These are phyloP conservation scores for Brachyistius frenatus DNA, from an alignment of 2,113 vertebrate genomes.

Conservation along the genomic window DNA sequence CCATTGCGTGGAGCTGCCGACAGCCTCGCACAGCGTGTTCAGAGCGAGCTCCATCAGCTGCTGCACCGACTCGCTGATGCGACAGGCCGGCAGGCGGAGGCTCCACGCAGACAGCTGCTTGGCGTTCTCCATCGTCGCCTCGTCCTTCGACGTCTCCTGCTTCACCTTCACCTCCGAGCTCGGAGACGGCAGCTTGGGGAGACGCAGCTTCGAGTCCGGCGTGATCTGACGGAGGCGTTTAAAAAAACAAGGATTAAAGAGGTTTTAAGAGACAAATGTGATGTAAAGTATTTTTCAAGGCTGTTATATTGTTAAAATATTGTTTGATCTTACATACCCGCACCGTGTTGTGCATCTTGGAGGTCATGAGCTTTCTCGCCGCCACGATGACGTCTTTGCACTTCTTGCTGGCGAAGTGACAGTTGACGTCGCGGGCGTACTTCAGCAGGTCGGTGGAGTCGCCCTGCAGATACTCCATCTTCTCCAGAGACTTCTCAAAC, in stretches of 20 bases:
- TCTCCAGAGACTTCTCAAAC: slow-evolving; percentile 91
- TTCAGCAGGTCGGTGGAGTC: slow-evolving; percentile 91
- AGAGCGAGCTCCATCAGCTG: slow-evolving; percentile 93
- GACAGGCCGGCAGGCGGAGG: slow-evolving; percentile 89
- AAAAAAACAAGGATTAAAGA: neutral
- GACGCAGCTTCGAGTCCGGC: slow-evolving; percentile 82
- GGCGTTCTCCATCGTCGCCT: slow-evolving; percentile 78
- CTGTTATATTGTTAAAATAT: no score
- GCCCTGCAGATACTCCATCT: slow-evolving; percentile 88
- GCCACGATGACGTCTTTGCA: slow-evolving; percentile 95
- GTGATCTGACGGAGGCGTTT: slow-evolving; percentile 83
- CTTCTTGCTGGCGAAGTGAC: slow-evolving; percentile 97
- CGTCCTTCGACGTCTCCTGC: slow-evolving; percentile 49
- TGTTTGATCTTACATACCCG: slow-evolving; percentile 82
- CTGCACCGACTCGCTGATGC: slow-evolving; percentile 93
- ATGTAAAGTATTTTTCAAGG: no score
- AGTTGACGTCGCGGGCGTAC: slow-evolving; percentile 92
- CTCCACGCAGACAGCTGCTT: slow-evolving; percentile 85
- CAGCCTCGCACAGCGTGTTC: slow-evolving; percentile 90
- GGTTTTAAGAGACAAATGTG: neutral
- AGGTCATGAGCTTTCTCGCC: slow-evolving; percentile 95
- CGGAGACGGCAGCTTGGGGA: slow-evolving; percentile 86
- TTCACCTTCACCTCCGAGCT: slow-evolving; percentile 63
- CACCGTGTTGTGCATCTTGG: slow-evolving; percentile 96
- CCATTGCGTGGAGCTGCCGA: slow-evolving; percentile 91